These are phyloP conservation scores for Eupleurogrammus muticus DNA, from an alignment of 2,797 vertebrate genomes.

Conservation along the genomic window DNA sequence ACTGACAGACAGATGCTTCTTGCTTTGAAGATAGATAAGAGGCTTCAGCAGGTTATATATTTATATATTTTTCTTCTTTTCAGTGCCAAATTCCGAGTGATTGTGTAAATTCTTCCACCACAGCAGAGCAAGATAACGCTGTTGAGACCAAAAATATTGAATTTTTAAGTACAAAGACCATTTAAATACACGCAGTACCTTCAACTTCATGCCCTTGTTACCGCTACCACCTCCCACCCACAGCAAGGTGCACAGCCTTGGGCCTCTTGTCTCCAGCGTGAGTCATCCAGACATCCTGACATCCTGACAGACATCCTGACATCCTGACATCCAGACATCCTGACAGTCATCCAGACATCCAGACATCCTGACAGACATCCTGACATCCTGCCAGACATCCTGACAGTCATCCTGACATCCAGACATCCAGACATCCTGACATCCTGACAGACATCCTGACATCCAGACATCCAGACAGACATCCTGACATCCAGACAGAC, in stretches of 20 bases:
- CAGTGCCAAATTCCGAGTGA: too few relatives aligned
- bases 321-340: constrained; percentile 31
- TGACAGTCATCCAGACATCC: constrained; percentile 51
- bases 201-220: constrained; percentile 20
- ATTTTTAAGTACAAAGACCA: neutral
- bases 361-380: too few relatives aligned
- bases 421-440: constrained; percentile 41
- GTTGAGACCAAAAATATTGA: too few relatives aligned
- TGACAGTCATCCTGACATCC: constrained; percentile 25
- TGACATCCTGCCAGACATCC: too few relatives aligned
- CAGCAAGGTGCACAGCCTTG: constrained; percentile 9
- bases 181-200: constrained; percentile 12
- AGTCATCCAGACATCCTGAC: constrained; percentile 42
- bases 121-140: too few relatives aligned
- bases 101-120: too few relatives aligned
- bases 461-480: constrained; percentile 23
- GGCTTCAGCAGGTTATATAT: too few relatives aligned
- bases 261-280: constrained; percentile 44
- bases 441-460: constrained; percentile 13
- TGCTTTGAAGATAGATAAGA: too few relatives aligned
- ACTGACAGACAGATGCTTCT: too few relatives aligned
- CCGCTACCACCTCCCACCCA: constrained; percentile 15
- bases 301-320: constrained; percentile 50
- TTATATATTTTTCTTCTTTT: too few relatives aligned
- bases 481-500: too few relatives aligned